Conservation (phyloP, 1,140 invertebrate genomes). For the Sminthurides bifidus region DNA sequence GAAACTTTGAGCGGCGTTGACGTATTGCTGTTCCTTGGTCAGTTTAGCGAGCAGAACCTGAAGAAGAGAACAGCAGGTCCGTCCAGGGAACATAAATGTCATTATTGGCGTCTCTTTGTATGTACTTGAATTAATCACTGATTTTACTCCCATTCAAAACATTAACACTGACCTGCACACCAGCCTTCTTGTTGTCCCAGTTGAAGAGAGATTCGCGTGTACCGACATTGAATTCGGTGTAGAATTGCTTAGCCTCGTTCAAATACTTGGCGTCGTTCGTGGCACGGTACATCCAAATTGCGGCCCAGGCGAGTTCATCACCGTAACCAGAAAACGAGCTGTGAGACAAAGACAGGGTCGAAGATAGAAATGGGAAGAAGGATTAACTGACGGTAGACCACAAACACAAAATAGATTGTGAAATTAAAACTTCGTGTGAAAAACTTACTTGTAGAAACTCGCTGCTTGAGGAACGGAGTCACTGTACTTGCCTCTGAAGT, state of each 20-base stretch:
- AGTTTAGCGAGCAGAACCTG: conserved; percentile 25
- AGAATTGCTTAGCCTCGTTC: conserved; percentile 42
- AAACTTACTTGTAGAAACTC: background rate
- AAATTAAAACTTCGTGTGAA: background rate
- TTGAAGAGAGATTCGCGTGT: conserved; percentile 43
- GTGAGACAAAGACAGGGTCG: too few relatives aligned
- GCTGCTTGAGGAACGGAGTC: conserved; percentile 19
- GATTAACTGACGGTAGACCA: background rate
- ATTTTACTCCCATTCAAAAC: conserved; percentile 34
- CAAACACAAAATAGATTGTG: background rate
- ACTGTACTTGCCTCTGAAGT: conserved; percentile 36
- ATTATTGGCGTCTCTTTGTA: conserved; percentile 43
- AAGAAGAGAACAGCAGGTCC: background rate
- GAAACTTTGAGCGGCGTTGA: conserved; percentile 31
- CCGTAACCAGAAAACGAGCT: conserved; percentile 41
- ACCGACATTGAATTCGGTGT: conserved; percentile 41
- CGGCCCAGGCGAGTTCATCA: conserved; percentile 52
- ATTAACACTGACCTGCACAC: conserved; percentile 46
- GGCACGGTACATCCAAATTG: conserved; percentile 49
- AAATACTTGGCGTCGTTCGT: conserved; percentile 45
- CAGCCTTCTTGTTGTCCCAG: conserved; percentile 49
- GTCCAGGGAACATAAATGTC: conserved; percentile 43
- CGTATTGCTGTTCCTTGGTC: conserved; percentile 20
- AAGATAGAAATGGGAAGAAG: background rate
- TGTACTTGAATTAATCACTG: conserved; percentile 14